Base-by-base conservation (phyloP, 2,797 vertebrate genomes). In the Morus bassanus region DNA sequence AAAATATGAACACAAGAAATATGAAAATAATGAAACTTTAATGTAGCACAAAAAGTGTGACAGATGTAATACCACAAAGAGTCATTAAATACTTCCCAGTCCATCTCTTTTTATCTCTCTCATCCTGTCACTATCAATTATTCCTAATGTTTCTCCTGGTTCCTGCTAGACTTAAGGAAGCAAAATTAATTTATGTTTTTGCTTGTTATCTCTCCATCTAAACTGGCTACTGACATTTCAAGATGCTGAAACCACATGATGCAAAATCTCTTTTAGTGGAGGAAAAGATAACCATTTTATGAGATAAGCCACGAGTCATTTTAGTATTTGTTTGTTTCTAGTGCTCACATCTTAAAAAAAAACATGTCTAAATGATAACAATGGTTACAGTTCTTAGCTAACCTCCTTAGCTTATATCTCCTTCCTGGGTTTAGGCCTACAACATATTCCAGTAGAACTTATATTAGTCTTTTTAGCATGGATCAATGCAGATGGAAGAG, bases 11-110 rank as follows among this genome's bases (percentile, higher is more conserved):
- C 98, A 98, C 97, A 98, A 95, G 74, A 98, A 98, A 98, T 97
- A 97, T 91, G 93, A 97, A 98, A 98, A 98, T 98, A 98, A 97
- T 98, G 97, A 98, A 98, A 97, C 85, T 96, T 98, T 98, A 98
- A 98, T 98, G 97, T 97, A 97, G 95, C 97, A 97, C 97, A 97
- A 93, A 98, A 97, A 97, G 96, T 95, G 93, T 98, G 98, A 98
- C 97, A 97, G 97, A 98, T 98, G 96, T 96, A 98, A 98, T 97
- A 95, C 94, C 92, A 97, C 93, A 95, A 97, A 97, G 93, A 98
- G 91, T 94, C 97, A 96, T 98, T 97, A 98, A 97, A 96, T 97
- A 97, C 94, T 97, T 98, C 95, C 96, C 92, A 98, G 94, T 96
- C 94, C 96, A 97, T 94, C 97, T 97, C 95, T 77, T 97, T 95